These are phyloP conservation scores for Tyto alba DNA, from an alignment of 2,113 vertebrate genomes.

Conservation along the genomic window DNA sequence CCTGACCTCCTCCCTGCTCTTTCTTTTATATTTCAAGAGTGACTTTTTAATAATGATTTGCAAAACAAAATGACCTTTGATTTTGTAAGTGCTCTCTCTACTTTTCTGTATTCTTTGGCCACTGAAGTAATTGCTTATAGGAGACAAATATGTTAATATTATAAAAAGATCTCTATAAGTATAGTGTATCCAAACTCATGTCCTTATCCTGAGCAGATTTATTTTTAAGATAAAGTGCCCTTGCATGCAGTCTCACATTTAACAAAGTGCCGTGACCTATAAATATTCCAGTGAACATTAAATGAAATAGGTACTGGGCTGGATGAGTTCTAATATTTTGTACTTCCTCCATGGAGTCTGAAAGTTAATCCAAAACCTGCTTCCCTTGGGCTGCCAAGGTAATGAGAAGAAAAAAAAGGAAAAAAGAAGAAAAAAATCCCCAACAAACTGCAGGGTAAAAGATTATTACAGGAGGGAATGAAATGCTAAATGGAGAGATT, in stretches of 20 bases:
- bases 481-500: not conserved
- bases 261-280: not conserved
- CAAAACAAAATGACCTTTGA: not conserved
- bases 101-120: not conserved
- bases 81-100: not conserved
- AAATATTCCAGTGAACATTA: not conserved
- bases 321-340: not conserved
- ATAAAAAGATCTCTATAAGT: not conserved
- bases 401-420: not conserved
- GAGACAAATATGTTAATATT: not conserved
- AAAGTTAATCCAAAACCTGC: not conserved
- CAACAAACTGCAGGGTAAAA: not conserved
- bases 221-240: not conserved
- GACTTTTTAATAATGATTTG: not conserved
- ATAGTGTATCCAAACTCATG: not conserved
- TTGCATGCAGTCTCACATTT: not conserved
- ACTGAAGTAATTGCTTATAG: not conserved
- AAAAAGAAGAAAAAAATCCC: not conserved
- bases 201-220: not conserved
- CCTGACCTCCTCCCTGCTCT: not conserved
- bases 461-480: not conserved
- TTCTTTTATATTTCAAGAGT: slow-evolving; percentile 2
- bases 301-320: not conserved
- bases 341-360: not conserved
- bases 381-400: not conserved